Evolutionary conservation across 2,113 vertebrate genomes (phyloP), one percentile per base, ranked within the genome.

Genomic region (Nematolebias whitei): DNA sequence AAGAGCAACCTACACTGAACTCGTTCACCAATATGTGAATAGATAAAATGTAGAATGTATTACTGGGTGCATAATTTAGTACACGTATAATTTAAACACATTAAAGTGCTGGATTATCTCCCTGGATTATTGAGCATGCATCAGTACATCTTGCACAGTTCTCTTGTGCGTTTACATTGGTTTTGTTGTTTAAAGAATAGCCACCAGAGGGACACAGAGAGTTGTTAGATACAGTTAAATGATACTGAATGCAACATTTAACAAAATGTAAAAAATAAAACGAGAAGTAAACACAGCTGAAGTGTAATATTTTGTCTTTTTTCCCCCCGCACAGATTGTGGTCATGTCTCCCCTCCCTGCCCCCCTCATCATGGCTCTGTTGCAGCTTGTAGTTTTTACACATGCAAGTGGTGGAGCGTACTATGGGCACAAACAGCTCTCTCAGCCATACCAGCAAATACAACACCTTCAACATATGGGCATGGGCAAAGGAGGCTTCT

Each of bases 381-480:
- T 95, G 49, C 94, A 93, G 58, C 64, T 96, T 24, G 79, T 82
- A 71, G 84, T 91, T 38, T 51, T 95, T 61, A 91, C 83, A 59
- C 85, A 78, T 73, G 79, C 88, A 63, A 93, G 91, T 67, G 92
- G 90, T 1, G 96, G 94, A 1, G 95, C 93, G 48, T 98, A 96
- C 88, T 99, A 99, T 82, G 93, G 94, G 32, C 95, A 97, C 89
- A 98, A 97, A 79, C 94, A 93, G 23, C 91, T 95, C 81, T 95
- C 95, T 0, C 89, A 90, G 54, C 94, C 91, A 0, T 96, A 95
- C 80, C 95, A 95, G 59, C 91, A 94, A 0, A 91, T 95, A 74
- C 95, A 95, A 85, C 96, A 96, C 90, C 87, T 93, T 83, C 95
- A 95, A 85, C 96, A 96, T 86, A 93, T 97, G 74, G 93, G 93